These are phyloP conservation scores for Mus musculus DNA, from an alignment of 2,113 vertebrate species.

Conservation along the genomic window DNA sequence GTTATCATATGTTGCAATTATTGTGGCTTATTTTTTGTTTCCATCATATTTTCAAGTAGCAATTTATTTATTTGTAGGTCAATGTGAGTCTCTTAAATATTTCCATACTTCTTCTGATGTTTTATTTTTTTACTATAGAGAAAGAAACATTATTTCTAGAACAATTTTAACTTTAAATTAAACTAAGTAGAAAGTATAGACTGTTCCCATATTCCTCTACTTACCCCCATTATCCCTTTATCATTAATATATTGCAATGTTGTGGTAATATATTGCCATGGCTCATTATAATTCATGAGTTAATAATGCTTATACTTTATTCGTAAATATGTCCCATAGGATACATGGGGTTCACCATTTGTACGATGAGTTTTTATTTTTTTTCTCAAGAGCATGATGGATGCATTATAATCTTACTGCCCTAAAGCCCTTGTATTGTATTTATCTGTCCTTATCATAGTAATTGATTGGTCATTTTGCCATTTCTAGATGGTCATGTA, in stretches of 20 bases:
- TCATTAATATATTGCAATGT: background rate
- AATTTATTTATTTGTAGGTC: background rate
- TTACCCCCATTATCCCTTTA: too few species aligned
- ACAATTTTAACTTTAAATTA: background rate
- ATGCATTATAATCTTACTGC: background rate
- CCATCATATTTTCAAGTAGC: background rate
- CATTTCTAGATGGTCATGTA: background rate
- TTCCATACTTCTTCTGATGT: background rate
- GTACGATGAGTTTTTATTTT: background rate
- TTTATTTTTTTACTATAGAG: background rate
- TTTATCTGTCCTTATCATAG: too few species aligned
- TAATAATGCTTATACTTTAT: background rate
- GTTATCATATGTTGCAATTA: background rate
- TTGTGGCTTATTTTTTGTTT: background rate
- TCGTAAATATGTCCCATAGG: background rate
- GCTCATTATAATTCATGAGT: background rate
- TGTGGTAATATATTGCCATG: background rate
- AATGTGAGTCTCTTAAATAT: background rate
- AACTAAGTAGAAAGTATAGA: background rate
- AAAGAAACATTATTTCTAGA: background rate
- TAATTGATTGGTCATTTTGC: background rate
- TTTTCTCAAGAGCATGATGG: background rate
- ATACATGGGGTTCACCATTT: background rate
- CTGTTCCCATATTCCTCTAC: background rate
- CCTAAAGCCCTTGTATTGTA: background rate